Base-by-base conservation (phyloP, 2,888 invertebrate genomes). In the Colostygia pectinataria region DNA sequence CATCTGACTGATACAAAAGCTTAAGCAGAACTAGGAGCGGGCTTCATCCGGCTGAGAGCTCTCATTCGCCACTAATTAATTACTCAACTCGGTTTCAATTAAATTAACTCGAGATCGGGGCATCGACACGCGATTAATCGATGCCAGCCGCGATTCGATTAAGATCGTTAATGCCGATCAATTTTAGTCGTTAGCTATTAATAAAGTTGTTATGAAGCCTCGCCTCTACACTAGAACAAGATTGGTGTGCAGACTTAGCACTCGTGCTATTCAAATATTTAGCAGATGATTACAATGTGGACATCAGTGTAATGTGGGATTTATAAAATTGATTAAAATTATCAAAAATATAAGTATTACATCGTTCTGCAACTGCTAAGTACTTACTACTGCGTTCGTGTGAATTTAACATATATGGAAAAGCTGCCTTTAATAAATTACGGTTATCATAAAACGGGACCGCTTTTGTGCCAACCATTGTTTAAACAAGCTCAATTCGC, bases 11-110 rank as follows among this genome's bases (percentile, higher is more conserved):
- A 20, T 6, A 20, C 20, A 6, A 20, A 20, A 67, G 39, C 29
- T 31, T 29, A 13, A 41, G 14, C 24, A 40, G 8, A 18, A 65
- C 31, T 66, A 51, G 66, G 65, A 68, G 71, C 68, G 71, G 70
- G 68, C 72, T 74, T 77, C 81, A 82, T 80, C 80, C 77, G 74
- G 65, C 77, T 77, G 78, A 83, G 83, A 85, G 83, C 84, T 80
- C 80, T 80, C 81, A 77, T 84, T 86, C 80, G 75, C 82, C 82
- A 80, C 85, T 88, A 89, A 90, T 90, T 90, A 89, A 89, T 89
- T 89, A 88, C 83, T 77, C 78, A 79, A 87, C 85, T 88, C 82
- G 76, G 80, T 85, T 83, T 88, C 85, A 88, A 89, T 90, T 85
- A 84, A 87, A 86, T 89, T 86, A 86, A 83, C 82, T 84, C 77